phyloP scores from a whole-genome alignment of 2,113 vertebrate species.

The Alaudala cheleensis region DNA sequence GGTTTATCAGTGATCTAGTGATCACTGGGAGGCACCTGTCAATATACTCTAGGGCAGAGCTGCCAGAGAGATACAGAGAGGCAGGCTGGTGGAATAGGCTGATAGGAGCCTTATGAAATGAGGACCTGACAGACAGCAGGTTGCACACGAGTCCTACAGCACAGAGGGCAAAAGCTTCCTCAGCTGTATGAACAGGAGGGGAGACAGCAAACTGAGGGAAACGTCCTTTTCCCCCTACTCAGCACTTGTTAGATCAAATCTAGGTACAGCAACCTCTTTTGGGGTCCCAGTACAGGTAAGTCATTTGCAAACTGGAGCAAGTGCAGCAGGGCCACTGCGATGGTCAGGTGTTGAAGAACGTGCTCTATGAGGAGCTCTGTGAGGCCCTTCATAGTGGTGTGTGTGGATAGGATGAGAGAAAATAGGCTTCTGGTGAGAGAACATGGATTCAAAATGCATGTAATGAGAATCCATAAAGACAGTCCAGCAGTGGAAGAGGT shows the following conservation, averaged over 20 bases:
- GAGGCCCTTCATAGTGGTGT: not conserved
- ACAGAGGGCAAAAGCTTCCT: not conserved
- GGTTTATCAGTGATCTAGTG: not conserved
- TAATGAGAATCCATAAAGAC: not conserved
- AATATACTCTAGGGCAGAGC: not conserved
- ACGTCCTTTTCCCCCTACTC: not conserved
- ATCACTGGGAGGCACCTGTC: not conserved
- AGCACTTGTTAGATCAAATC: not conserved
- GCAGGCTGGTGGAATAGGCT: not conserved
- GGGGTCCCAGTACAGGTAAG: not conserved
- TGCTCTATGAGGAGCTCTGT: not conserved
- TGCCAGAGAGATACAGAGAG: not conserved
- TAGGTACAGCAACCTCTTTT: not conserved
- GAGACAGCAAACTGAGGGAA: not conserved
- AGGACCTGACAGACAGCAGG: not conserved
- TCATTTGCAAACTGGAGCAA: not conserved
- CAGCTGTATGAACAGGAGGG: not conserved
- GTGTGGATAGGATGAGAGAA: not conserved
- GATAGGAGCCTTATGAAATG: not conserved
- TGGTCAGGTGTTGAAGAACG: not conserved
- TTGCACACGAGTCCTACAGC: not conserved
- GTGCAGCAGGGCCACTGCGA: fast-evolving
- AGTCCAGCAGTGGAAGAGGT: not conserved
- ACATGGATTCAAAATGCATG: not conserved
- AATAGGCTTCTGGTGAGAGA: not conserved